Evolutionary conservation across 2,113 vertebrate genomes (phyloP).

Genomic region (Trichechus manatus): DNA sequence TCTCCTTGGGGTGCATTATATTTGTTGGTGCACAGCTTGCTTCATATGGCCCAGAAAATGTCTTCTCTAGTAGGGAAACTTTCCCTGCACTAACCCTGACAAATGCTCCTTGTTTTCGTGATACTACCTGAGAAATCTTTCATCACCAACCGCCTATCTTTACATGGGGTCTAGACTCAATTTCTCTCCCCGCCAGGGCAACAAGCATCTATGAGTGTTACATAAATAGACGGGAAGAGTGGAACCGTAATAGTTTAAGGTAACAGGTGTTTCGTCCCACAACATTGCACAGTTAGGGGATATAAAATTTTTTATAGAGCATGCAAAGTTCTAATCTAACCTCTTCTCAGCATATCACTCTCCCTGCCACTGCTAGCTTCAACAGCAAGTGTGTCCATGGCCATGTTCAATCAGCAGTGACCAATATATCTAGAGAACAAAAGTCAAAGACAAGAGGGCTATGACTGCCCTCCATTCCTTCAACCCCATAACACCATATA

Average conservation of each 20-base stretch:
- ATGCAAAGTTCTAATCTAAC: not conserved
- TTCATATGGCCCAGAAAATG: not conserved
- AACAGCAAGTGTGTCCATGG: no score
- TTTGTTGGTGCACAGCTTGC: not conserved
- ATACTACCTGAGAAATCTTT: not conserved
- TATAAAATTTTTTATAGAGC: not conserved
- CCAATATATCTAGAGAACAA: not conserved
- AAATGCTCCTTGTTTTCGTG: not conserved
- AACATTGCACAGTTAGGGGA: not conserved
- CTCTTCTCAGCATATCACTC: not conserved
- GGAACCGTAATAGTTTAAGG: not conserved
- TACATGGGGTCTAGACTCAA: not conserved
- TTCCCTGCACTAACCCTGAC: not conserved
- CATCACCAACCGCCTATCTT: not conserved
- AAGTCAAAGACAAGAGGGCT: not conserved
- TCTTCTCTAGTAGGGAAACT: not conserved
- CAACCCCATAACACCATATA: not conserved
- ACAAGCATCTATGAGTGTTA: not conserved
- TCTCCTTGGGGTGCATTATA: not conserved
- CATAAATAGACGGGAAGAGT: not conserved
- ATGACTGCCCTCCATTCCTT: not conserved
- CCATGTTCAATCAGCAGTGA: not conserved
- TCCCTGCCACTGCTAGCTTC: no score
- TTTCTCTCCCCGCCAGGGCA: not conserved
- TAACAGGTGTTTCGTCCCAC: not conserved